Evolutionary conservation across 1,140 invertebrate genomes (phyloP), one percentile per base, ranked within the genome.

Genomic region (Daktulosphaira vitifoliae): DNA sequence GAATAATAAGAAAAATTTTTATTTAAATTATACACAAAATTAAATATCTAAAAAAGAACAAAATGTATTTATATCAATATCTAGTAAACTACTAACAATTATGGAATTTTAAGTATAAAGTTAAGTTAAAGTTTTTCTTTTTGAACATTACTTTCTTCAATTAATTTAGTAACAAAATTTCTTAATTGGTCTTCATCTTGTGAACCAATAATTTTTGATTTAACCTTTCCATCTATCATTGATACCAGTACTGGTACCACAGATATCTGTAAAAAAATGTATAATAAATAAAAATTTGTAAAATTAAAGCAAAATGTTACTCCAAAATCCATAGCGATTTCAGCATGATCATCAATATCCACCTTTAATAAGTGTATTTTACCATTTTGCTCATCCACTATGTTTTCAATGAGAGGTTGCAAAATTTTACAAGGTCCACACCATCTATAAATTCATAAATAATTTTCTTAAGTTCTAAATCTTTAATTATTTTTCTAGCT

Each of bases 351-450:
- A 80, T 96, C 94, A 70, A 97, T 93, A 73, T 97, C 92, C 13
- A 95, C 89, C 80, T 96, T 96, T 1, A 92, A 93, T 65, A 98
- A 73, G 50, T 89, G 76, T 29, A 97, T 84, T 77, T 90, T 88
- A 3, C 89, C 90, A 67, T 88, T 84, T 67, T 85, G 84, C 69
- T 88, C 86, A 16, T 84, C 85, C 65, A 96, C 82, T 38, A 93
- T 82, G 44, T 82, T 83, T 76, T 97, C 93, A 59, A 98, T 79
- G 56, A 92, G 79, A 8, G 94, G 94, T 18, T 87, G 90, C 48
- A 98, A 76, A 68, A 92, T 81, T 72, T 91, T 88, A 75, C 94
- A 97, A 5, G 94, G 94, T 73, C 92, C 93, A 76, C 94, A 98
- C 94, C 94, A 97, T 52, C 92, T 96, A 71, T 20, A n/a, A n/a